Percentiles rank a stretch among this genome's conserved stretches.
These are phyloP conservation scores for Neria commutata DNA, from an alignment of 2,888 invertebrate species.

Conservation along the genomic window DNA sequence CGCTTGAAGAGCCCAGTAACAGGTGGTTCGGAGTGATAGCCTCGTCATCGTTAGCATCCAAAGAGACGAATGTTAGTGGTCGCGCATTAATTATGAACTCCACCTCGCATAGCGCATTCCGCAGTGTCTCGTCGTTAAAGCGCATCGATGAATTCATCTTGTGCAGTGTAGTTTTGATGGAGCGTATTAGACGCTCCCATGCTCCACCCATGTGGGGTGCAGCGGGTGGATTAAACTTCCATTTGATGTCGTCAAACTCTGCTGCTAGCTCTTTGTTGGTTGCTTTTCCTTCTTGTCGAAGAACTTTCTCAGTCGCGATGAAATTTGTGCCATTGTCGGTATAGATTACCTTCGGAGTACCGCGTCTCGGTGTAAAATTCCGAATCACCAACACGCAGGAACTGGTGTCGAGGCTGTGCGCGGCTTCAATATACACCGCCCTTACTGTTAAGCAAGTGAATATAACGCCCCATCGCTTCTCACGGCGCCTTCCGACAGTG, in stretches of 20 bases:
- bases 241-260: constrained; percentile 16
- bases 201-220: constrained; percentile 30
- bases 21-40: constrained; percentile 32
- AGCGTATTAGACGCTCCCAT: constrained; percentile 27
- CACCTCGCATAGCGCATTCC: constrained; percentile 24
- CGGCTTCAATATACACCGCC: constrained; percentile 30
- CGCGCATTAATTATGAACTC: constrained; percentile 29
- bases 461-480: constrained; percentile 34
- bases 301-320: constrained; percentile 10
- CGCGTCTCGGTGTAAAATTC: constrained; percentile 14
- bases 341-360: constrained; percentile 11
- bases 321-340: constrained; percentile 14
- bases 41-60: constrained; percentile 27
- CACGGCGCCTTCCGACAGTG: constrained; percentile 24
- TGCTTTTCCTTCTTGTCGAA: constrained; percentile 7
- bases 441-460: constrained; percentile 34
- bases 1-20: constrained; percentile 27
- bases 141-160: constrained; percentile 16
- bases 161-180: constrained; percentile 21
- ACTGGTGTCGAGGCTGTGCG: constrained; percentile 20
- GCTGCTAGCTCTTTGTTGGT: constrained; percentile 9
- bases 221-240: constrained; percentile 27
- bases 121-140: constrained; percentile 28
- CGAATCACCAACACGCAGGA: constrained; percentile 15
- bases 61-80: constrained; percentile 29